Evolutionary conservation across 2,888 invertebrate species (phyloP).

Genomic region (Lepidonotus clava): DNA sequence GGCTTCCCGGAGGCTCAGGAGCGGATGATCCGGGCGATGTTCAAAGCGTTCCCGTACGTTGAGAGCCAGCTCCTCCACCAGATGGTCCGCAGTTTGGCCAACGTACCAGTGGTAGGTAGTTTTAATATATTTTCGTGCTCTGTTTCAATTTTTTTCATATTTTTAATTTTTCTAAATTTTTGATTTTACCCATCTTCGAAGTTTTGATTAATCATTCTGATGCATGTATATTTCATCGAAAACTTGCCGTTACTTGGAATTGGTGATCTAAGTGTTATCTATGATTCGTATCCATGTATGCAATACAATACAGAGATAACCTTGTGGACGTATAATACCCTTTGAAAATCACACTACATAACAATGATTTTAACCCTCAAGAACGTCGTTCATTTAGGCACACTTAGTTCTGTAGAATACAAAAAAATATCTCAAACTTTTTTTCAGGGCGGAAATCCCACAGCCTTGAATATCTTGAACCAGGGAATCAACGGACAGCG

Average conservation of each 20-base stretch:
- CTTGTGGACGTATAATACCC: too few species aligned
- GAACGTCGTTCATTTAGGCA: too few species aligned
- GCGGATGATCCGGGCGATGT: slow-evolving; percentile 89
- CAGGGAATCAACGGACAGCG: slow-evolving; percentile 93
- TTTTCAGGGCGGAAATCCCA: slow-evolving; percentile 82
- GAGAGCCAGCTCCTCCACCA: slow-evolving; percentile 88
- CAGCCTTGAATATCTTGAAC: slow-evolving; percentile 87
- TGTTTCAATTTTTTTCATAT: background rate
- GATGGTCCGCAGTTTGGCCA: slow-evolving; percentile 74
- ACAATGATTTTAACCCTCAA: too few species aligned
- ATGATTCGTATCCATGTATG: too few species aligned
- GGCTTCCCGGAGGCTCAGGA: slow-evolving; percentile 83
- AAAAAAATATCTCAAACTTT: background rate
- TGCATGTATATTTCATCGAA: too few species aligned
- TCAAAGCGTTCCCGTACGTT: slow-evolving; percentile 93
- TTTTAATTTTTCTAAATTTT: background rate
- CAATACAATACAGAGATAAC: too few species aligned
- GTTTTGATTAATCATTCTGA: too few species aligned
- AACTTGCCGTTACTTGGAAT: too few species aligned
- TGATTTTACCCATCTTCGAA: too few species aligned
- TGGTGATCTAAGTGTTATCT: too few species aligned
- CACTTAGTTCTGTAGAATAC: background rate
- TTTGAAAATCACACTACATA: too few species aligned
- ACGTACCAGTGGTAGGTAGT: slow-evolving; percentile 73
- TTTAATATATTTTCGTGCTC: background rate